phyloP scores from a whole-genome alignment of 1,140 invertebrate genomes.

The Diorhabda sublineata region DNA sequence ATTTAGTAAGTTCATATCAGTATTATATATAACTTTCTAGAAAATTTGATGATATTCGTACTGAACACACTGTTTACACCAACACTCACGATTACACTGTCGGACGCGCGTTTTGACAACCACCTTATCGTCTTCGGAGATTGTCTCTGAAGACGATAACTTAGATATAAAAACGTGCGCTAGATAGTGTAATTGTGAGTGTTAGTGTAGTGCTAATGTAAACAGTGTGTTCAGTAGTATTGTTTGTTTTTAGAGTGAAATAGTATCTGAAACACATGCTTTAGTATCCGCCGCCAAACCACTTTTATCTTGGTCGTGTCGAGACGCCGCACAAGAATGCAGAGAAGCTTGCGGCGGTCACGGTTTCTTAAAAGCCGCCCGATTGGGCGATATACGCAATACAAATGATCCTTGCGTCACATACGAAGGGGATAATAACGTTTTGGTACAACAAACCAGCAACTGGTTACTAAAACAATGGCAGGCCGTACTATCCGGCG shows the following conservation, averaged over 20 bases:
- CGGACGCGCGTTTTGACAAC: no score
- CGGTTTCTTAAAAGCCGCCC: slow-evolving; percentile 71
- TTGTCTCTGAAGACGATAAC: no score
- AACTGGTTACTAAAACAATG: slow-evolving; percentile 80
- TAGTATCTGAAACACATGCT: slow-evolving; percentile 80
- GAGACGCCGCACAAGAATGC: slow-evolving; percentile 86
- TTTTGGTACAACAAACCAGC: slow-evolving; percentile 89
- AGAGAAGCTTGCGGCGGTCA: slow-evolving; percentile 87
- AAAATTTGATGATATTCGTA: no score
- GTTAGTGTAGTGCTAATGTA: no score
- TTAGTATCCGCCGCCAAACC: slow-evolving; percentile 86
- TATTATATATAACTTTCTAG: no score
- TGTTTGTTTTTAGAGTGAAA: slow-evolving; percentile 33
- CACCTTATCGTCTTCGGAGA: no score
- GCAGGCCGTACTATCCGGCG: slow-evolving; percentile 48
- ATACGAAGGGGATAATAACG: slow-evolving; percentile 96
- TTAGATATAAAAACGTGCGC: no score
- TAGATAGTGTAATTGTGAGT: no score
- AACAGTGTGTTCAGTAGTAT: no score
- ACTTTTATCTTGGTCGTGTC: slow-evolving; percentile 75
- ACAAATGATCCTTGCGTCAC: slow-evolving; percentile 90
- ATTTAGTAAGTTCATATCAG: slow-evolving; percentile 28
- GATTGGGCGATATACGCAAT: slow-evolving; percentile 75
- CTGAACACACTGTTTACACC: no score
- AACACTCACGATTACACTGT: no score